A percentile compares a stretch with the other conserved stretches of the same genome.
Conservation (phyloP, 2,888 invertebrate species). For the Oxyscelio sp. region DNA sequence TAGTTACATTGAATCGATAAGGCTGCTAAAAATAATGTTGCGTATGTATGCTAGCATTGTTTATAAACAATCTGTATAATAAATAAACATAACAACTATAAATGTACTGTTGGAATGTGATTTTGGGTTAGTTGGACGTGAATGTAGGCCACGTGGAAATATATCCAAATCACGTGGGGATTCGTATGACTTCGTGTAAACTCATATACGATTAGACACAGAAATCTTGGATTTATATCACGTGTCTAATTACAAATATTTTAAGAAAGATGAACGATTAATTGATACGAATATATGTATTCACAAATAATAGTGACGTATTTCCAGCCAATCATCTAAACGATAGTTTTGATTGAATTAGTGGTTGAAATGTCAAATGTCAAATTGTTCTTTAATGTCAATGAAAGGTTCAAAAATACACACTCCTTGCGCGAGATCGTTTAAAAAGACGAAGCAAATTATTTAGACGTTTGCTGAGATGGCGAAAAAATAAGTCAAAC, state of each 20-base stretch:
- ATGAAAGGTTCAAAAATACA: slow-evolving; percentile 15
- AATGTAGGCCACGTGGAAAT: slow-evolving; percentile 34
- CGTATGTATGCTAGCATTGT: background rate
- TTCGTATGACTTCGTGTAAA: slow-evolving; percentile 36
- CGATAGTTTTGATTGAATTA: slow-evolving; percentile 15
- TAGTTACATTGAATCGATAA: background rate
- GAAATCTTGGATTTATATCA: slow-evolving; percentile 27
- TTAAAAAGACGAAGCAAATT: slow-evolving; percentile 13
- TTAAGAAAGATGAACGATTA: slow-evolving; percentile 20
- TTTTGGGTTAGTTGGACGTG: slow-evolving; percentile 21
- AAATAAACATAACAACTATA: slow-evolving; percentile 11
- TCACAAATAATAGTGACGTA: background rate
- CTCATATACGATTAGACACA: slow-evolving; percentile 13
- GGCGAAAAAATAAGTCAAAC: background rate
- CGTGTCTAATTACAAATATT: slow-evolving; percentile 30
- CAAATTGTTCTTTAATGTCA: slow-evolving; percentile 43
- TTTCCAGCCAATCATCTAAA: background rate
- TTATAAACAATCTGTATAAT: background rate
- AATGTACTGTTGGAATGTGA: background rate
- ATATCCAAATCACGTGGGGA: slow-evolving; percentile 46
- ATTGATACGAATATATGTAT: background rate
- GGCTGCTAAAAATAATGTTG: background rate
- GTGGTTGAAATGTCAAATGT: slow-evolving; percentile 41
- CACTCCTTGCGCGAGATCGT: background rate
- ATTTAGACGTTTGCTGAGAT: background rate